A percentile compares a stretch with the other conserved stretches of the same genome.
Conservation (phyloP, 2,888 invertebrate species). For the Volucella bombylans region DNA sequence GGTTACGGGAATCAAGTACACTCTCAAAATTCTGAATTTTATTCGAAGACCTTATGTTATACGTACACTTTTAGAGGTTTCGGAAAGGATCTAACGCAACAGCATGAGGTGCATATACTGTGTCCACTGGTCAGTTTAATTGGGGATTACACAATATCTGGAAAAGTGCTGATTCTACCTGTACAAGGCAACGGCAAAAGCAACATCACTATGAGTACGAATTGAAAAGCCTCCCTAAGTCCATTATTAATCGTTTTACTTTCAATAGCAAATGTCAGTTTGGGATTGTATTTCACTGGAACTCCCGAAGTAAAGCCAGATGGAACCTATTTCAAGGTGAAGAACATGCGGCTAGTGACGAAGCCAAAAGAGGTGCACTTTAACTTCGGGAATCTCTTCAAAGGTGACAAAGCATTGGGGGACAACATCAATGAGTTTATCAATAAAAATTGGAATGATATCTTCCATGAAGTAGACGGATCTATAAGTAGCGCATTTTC, state of each 20-base stretch:
- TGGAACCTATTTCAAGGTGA: slow-evolving; percentile 78
- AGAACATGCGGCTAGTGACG: slow-evolving; percentile 75
- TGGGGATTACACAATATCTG: slow-evolving; percentile 78
- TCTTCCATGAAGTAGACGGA: slow-evolving; percentile 67
- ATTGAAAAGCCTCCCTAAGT: neutral
- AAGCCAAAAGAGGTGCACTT: slow-evolving; percentile 76
- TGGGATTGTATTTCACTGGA: slow-evolving; percentile 71
- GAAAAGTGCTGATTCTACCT: slow-evolving; percentile 79
- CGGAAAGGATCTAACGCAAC: slow-evolving; percentile 75
- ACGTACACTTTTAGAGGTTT: slow-evolving; percentile 76
- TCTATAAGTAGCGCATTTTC: slow-evolving; percentile 77
- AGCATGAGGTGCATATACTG: slow-evolving; percentile 73
- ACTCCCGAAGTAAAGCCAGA: slow-evolving; percentile 75
- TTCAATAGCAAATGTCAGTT: slow-evolving; percentile 41
- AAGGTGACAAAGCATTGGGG: slow-evolving; percentile 82
- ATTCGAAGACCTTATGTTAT: neutral
- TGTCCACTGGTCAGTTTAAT: slow-evolving; percentile 50
- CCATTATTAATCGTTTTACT: neutral
- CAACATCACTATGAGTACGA: slow-evolving; percentile 76
- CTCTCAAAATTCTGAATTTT: neutral
- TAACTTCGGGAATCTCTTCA: slow-evolving; percentile 81
- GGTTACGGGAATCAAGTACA: slow-evolving; percentile 76
- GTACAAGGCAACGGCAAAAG: slow-evolving; percentile 78
- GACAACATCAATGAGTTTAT: slow-evolving; percentile 83
- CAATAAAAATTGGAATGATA: slow-evolving; percentile 83